These are phyloP conservation scores for Microtus montanus DNA, from an alignment of 2,113 vertebrate species.

Conservation along the genomic window DNA sequence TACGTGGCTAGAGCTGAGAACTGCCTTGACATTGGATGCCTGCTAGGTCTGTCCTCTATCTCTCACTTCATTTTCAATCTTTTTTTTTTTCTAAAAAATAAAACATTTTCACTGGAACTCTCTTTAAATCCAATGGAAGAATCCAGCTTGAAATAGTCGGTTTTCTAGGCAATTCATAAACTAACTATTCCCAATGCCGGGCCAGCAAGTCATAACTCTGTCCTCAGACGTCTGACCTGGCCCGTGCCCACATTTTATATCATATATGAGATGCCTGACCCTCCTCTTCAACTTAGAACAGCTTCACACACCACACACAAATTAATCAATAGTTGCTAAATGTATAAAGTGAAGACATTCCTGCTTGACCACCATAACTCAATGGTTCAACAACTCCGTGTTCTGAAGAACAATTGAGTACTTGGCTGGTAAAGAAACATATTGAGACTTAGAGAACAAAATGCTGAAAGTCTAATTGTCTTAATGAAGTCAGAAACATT, in stretches of 20 bases:
- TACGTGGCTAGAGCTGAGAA: constrained; percentile 27
- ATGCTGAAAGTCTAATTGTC: background rate
- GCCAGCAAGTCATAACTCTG: background rate
- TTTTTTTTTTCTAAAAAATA: constrained; percentile 56
- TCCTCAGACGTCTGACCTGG: background rate
- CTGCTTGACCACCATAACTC: background rate
- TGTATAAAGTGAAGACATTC: background rate
- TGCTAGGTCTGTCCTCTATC: background rate
- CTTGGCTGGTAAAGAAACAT: background rate
- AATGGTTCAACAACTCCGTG: background rate
- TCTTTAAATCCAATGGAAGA: constrained; percentile 51
- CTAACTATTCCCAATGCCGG: background rate
- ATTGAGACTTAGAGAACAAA: background rate
- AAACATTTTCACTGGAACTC: constrained; percentile 45
- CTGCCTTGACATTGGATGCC: constrained; percentile 29
- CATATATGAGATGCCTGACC: background rate
- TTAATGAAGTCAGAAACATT: constrained; percentile 10
- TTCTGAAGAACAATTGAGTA: background rate
- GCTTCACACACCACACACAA: background rate
- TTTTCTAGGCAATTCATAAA: constrained; percentile 24
- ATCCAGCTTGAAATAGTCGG: background rate
- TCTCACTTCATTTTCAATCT: constrained; percentile 52
- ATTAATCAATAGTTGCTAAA: background rate
- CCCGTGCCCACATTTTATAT: background rate
- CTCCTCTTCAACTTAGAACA: background rate